These are phyloP conservation scores for Globodera ellingtonae DNA, from an alignment of 1,140 invertebrate species.

Conservation along the genomic window DNA sequence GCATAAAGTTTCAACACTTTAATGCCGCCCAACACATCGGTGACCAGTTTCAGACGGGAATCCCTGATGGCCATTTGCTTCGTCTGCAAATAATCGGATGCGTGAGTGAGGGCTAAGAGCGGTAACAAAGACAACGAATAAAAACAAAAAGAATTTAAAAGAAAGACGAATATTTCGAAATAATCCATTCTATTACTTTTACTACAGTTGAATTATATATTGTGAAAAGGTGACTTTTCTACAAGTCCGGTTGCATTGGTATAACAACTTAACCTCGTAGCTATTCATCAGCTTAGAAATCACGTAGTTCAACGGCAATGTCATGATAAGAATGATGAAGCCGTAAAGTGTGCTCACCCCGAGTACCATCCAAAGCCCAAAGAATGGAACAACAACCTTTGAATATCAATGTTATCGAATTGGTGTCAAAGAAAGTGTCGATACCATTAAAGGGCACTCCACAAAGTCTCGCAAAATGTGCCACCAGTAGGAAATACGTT, in stretches of 20 bases:
- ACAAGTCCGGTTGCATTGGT: background rate
- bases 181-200: no score
- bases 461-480: conserved; percentile 32
- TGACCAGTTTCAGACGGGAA: conserved; percentile 69
- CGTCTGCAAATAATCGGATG: conserved; percentile 14
- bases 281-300: conserved; percentile 24
- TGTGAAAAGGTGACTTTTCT: no score
- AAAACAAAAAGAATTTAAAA: no score
- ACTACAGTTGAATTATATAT: no score
- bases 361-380: conserved; percentile 33
- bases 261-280: conserved; percentile 11
- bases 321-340: conserved; percentile 24
- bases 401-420: background rate
- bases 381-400: background rate
- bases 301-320: conserved; percentile 31
- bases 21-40: conserved; percentile 70
- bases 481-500: conserved; percentile 36
- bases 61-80: conserved; percentile 70
- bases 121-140: background rate
- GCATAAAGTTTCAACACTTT: conserved; percentile 84
- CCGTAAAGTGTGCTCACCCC: conserved; percentile 41
- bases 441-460: conserved; percentile 43
- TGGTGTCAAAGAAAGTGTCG: background rate
- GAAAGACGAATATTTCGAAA: no score
- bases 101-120: background rate